Percentiles rank a stretch among this genome's conserved stretches.
Conservation (phyloP, 2,113 vertebrate species). For the Lanius collurio region DNA sequence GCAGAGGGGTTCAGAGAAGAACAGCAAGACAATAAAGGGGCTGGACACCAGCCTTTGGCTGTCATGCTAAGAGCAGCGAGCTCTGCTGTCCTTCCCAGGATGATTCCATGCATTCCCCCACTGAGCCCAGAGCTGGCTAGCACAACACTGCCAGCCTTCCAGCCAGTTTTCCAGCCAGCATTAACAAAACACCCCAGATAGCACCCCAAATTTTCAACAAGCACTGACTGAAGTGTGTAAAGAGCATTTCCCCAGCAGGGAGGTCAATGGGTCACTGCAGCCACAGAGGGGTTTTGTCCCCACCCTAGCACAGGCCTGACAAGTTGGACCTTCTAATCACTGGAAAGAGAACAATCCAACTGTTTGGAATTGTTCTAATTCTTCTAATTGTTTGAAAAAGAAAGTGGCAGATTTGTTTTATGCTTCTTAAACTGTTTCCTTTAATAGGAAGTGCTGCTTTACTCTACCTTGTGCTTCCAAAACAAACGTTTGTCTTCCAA, state of each 20-base stretch:
- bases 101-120: accelerated
- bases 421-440: not conserved
- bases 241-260: not conserved
- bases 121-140: not conserved
- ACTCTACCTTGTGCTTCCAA: not conserved
- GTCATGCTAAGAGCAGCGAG: not conserved
- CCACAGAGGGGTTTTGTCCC: not conserved
- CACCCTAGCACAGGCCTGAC: not conserved
- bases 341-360: not conserved
- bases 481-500: not conserved
- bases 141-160: not conserved
- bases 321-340: not conserved
- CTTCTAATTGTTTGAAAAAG: not conserved
- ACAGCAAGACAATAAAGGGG: accelerated
- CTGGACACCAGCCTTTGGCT: accelerated
- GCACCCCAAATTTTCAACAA: not conserved
- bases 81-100: not conserved
- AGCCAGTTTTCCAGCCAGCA: not conserved
- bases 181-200: not conserved
- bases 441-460: constrained; percentile 28
- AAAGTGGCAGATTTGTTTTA: not conserved
- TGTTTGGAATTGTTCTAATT: not conserved
- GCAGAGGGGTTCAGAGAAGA: not conserved
- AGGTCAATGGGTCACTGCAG: not conserved
- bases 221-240: not conserved